Conservation (phyloP, 2,797 vertebrate genomes). For the Leucoraja ocellata region DNA sequence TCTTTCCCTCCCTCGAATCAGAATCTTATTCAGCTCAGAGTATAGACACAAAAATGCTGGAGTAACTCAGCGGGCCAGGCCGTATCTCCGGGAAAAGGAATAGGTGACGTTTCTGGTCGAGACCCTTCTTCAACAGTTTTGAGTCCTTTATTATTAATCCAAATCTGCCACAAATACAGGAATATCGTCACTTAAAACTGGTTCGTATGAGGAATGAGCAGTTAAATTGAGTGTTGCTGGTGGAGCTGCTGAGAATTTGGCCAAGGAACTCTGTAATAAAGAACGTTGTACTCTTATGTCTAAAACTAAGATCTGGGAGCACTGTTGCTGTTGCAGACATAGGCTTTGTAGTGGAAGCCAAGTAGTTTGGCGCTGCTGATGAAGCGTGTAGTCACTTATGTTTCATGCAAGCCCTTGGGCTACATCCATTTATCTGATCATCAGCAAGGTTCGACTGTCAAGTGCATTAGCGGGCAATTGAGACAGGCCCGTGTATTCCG, state of each 20-base stretch:
- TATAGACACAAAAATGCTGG: too few relatives aligned
- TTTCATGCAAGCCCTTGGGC: background rate
- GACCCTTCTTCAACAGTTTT: too few relatives aligned
- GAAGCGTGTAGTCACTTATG: conserved; percentile 22
- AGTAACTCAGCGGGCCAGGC: too few relatives aligned
- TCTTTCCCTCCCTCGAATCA: too few relatives aligned
- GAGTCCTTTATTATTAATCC: background rate
- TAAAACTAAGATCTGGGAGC: background rate
- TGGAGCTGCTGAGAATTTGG: conserved; percentile 9
- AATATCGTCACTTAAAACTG: background rate
- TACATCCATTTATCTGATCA: conserved; percentile 15
- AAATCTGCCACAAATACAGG: background rate
- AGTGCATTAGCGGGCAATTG: background rate
- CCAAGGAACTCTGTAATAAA: background rate
- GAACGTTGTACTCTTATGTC: background rate
- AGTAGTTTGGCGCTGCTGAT: conserved; percentile 28
- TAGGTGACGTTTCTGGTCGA: too few relatives aligned
- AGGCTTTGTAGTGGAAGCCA: conserved; percentile 26
- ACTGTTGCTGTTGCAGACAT: background rate
- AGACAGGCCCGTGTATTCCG: background rate
- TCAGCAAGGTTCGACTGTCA: conserved; percentile 18
- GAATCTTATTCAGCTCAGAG: too few relatives aligned
- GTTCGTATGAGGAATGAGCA: too few relatives aligned
- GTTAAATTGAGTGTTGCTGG: background rate
- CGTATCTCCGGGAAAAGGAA: too few relatives aligned